phyloP scores from a whole-genome alignment of 2,888 invertebrate species.

The Aradus depressus region DNA sequence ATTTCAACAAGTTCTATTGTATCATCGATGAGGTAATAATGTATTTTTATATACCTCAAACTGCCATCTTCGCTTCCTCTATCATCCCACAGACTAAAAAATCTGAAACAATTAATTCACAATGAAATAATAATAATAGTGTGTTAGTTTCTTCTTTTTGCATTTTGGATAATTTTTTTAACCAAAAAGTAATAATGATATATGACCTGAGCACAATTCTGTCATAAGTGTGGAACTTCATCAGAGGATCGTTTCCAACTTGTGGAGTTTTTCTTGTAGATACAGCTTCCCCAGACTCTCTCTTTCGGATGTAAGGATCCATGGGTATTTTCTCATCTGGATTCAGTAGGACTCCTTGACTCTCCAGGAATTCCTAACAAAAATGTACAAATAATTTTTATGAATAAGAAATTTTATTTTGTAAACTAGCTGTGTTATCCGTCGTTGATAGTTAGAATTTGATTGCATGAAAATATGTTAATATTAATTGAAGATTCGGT shows the following conservation, averaged over 20 bases:
- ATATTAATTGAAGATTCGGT: no score
- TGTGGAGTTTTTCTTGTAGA: slow-evolving; percentile 38
- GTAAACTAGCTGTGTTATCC: no score
- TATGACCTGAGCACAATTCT: slow-evolving; percentile 59
- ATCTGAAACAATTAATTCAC: no score
- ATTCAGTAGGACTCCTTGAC: slow-evolving; percentile 67
- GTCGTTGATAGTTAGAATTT: no score
- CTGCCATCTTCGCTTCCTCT: no score
- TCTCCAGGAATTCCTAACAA: slow-evolving; percentile 61
- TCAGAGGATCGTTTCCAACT: slow-evolving; percentile 47
- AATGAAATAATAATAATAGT: slow-evolving; percentile 16
- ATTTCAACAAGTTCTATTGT: slow-evolving; percentile 69
- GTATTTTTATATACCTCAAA: no score
- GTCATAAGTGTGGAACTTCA: slow-evolving; percentile 64
- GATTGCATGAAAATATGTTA: no score
- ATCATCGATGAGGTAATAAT: slow-evolving; percentile 72
- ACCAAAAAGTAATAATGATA: no score
- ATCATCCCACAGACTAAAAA: no score
- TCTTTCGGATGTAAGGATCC: slow-evolving; percentile 47
- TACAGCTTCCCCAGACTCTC: slow-evolving; percentile 12
- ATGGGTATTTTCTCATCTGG: slow-evolving; percentile 55
- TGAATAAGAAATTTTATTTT: neutral
- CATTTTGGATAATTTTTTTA: no score
- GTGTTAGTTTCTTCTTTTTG: slow-evolving; percentile 9
- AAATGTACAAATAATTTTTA: neutral